Base-by-base conservation (phyloP, 2,888 invertebrate genomes). In the Sinhomidia bicolor region DNA sequence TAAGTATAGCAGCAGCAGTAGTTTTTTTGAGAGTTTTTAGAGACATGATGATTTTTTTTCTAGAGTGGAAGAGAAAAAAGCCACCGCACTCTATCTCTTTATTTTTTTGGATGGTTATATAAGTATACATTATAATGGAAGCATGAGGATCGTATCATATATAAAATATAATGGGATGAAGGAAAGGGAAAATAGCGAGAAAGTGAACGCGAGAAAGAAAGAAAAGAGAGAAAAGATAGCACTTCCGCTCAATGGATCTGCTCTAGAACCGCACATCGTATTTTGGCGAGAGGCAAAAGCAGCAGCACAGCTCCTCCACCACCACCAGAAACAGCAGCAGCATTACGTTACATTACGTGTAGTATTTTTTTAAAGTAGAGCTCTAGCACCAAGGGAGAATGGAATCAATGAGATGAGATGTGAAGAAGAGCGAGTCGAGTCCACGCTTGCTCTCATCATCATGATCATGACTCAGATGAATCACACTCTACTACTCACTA, bases 201-300 rank as follows among this genome's bases (percentile, higher is more conserved):
- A 89, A 89, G 85, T 89, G 81, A 85, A 80, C 71, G 85, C 74
- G 84, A 84, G 76, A 82, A 78, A 88, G 71, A 85, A 54, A 80
- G 78, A 74, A 36, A 89, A 90, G 90, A 91, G 90, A 88, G 83
- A 91, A 91, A 91, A 91, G 91, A 92, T 92, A 92, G 92, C 92
- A 92, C 92, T 92, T 92, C 92, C 91, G 92, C 91, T 91, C 91
- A 92, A 92, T 92, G 91, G 91, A 91, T 92, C 92, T 91, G 90
- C 90, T 88, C 85, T 85, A 87, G 90, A 92, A 92, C 92, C 92
- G 91, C 91, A 92, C 91, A 90, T 92, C 92, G 92, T 92, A 91
- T 91, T 92, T 91, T 91, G 90, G 91, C 89, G 89, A 88, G 86
- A 85, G 86, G 85, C 84, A 82, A 65, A 47, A 23, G 54, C 14